Evolutionary conservation across 2,113 vertebrate species (phyloP).

Genomic region (Sylvietta virens): DNA sequence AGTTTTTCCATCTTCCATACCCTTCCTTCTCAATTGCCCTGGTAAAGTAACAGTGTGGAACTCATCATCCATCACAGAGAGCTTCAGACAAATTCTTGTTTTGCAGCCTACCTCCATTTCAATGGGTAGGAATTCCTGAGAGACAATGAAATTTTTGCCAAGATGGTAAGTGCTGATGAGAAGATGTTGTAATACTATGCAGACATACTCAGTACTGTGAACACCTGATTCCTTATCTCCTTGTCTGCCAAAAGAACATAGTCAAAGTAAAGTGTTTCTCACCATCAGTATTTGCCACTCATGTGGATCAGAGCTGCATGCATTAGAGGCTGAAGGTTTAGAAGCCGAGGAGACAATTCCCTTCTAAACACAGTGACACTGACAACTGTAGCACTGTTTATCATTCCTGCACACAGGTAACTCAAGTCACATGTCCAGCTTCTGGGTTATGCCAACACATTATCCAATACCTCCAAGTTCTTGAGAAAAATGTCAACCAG

Average conservation of each 20-base stretch:
- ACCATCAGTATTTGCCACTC: not conserved
- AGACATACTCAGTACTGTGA: not conserved
- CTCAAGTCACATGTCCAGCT: fast-evolving
- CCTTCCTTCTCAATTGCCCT: not conserved
- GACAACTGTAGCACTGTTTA: not conserved
- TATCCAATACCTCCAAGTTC: not conserved
- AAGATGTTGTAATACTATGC: not conserved
- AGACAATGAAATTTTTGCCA: not conserved
- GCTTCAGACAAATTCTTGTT: not conserved
- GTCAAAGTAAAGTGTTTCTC: not conserved
- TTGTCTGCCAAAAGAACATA: not conserved
- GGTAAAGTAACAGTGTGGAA: not conserved
- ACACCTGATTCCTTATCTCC: not conserved
- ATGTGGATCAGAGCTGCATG: not conserved
- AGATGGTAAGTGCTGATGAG: not conserved
- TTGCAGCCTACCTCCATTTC: not conserved
- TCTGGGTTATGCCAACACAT: not conserved
- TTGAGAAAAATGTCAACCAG: not conserved
- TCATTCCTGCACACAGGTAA: not conserved
- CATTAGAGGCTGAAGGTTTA: not conserved
- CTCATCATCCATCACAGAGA: not conserved
- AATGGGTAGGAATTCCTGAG: not conserved
- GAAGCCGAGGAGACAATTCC: not conserved
- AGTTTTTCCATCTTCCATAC: not conserved
- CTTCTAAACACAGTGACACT: not conserved